Evolutionary conservation across 1,140 invertebrate species (phyloP), one percentile per base, ranked within the genome.

Genomic region (Hycleus cichorii): DNA sequence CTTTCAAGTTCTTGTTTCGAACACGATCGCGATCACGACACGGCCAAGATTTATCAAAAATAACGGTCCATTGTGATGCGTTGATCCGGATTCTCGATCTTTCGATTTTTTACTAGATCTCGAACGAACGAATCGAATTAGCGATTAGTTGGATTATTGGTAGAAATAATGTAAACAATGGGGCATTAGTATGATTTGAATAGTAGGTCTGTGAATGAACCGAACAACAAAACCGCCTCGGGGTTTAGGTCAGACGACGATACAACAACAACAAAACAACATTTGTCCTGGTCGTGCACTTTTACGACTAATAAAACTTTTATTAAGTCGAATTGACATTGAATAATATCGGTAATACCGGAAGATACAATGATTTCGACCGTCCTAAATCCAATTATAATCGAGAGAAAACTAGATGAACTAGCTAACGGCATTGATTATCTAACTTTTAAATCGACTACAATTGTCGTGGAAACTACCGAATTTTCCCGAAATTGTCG

Each of bases 121-220:
- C 12, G 1, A 12, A 12, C 12, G 12, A 12, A 12, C 0, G 12
- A 18, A 0, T 12, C 0, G 12, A 12, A 18, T 18, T 18, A 18
- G 18, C 18, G 18, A 18, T 18, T 18, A 18, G 18, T 18, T 18
- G 18, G 18, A 18, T 12, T 12, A 18, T 18, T 18, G 18, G 18
- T 1, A n/a, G 3, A 2, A 12, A 18, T 26, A n/a, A n/a, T 38
- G 18, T 32, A 27, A 5, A 32, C 4, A 32, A 32, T 32, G 4
- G 7, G 7, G 7, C 47, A 49, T 32, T 48, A 32, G 12, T 27
- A 45, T 51, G 57, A 49, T 42, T 57, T 55, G 12, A 57, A 57
- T 52, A 47, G 48, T 39, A 40, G 48, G 49, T 58, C 56, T 47
- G 56, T 57, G 49, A 51, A 57, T 49, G 49, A 57, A 57, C 40